Conservation (phyloP, 2,888 invertebrate genomes). For the Aquatica leii region DNA sequence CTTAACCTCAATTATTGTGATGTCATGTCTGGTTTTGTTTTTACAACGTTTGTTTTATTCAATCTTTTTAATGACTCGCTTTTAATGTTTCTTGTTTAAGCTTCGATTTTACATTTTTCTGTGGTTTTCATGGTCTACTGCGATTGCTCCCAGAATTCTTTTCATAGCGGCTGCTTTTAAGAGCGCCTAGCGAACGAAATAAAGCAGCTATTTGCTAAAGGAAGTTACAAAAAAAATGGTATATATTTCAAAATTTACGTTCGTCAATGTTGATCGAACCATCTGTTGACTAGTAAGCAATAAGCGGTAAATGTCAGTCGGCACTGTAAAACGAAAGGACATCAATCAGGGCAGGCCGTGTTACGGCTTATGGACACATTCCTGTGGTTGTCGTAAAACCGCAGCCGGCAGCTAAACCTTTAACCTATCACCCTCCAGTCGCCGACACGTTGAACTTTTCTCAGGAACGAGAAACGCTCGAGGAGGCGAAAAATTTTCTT, state of each 20-base stretch:
- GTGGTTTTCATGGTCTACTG: too few species aligned
- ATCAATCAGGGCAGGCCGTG: conserved; percentile 37
- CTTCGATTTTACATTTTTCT: too few species aligned
- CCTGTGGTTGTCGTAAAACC: conserved; percentile 38
- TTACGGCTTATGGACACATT: conserved; percentile 38
- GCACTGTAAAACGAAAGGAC: conserved; percentile 32
- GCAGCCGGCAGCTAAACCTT: conserved; percentile 39
- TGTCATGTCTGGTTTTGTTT: too few species aligned
- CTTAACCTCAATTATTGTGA: too few species aligned
- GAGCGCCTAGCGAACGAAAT: neutral
- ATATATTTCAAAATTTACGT: conserved; percentile 21
- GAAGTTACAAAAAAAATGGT: conserved; percentile 17
- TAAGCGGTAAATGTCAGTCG: conserved; percentile 37
- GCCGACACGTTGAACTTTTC: conserved; percentile 20
- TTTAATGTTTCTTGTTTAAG: too few species aligned
- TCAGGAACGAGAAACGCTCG: conserved; percentile 14
- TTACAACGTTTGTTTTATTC: too few species aligned
- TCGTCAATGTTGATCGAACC: conserved; percentile 27
- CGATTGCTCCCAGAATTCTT: too few species aligned
- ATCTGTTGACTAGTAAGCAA: conserved; percentile 32
- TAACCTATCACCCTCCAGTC: conserved; percentile 34
- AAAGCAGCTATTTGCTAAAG: neutral
- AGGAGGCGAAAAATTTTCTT: neutral
- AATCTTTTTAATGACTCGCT: too few species aligned
- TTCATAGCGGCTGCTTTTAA: too few species aligned